Evolutionary conservation across 1,140 invertebrate genomes (phyloP).

Genomic region (Druon quercuslanigerum): DNA sequence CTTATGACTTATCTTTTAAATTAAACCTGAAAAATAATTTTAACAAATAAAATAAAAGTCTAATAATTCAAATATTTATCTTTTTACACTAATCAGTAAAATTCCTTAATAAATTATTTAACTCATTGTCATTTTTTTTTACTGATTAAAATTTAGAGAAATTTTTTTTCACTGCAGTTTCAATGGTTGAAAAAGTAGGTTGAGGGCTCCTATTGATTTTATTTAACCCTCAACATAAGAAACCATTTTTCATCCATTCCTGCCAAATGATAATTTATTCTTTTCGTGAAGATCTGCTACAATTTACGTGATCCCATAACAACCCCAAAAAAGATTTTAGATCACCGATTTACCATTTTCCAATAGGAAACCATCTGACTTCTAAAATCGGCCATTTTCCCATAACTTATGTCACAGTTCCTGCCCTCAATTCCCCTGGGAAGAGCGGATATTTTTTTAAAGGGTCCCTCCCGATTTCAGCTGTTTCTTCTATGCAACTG

Average conservation of each 20-base stretch:
- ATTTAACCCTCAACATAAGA: too few species aligned
- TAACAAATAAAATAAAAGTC: too few species aligned
- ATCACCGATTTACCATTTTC: slow-evolving; percentile 21
- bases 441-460: slow-evolving; percentile 17
- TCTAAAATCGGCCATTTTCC: background rate
- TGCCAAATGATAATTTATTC: slow-evolving; percentile 17
- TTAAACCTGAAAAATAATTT: too few species aligned
- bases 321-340: slow-evolving; percentile 18
- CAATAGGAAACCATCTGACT: slow-evolving; percentile 21
- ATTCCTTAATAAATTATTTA: too few species aligned
- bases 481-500: background rate
- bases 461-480: background rate
- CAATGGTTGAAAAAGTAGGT: too few species aligned
- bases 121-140: too few species aligned
- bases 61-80: too few species aligned
- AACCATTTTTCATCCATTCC: background rate
- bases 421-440: background rate
- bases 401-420: background rate
- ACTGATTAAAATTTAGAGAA: too few species aligned
- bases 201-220: too few species aligned
- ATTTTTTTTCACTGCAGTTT: too few species aligned
- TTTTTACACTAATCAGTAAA: too few species aligned
- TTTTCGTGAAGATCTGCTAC: background rate
- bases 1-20: too few species aligned
- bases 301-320: slow-evolving; percentile 20